Evolutionary conservation across 2,888 invertebrate genomes (phyloP).

Genomic region (Chironomus riparius): DNA sequence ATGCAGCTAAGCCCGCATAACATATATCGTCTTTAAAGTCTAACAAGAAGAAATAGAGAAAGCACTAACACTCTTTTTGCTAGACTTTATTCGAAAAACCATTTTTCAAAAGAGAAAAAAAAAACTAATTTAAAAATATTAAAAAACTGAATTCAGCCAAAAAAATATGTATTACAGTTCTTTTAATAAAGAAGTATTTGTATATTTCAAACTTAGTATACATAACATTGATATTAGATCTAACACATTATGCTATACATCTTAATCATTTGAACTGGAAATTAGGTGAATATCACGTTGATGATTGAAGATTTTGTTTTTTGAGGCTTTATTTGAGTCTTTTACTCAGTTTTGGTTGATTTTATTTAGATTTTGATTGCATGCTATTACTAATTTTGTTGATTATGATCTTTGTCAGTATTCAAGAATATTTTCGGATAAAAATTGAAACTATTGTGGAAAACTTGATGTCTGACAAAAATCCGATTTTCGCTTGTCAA

Average conservation of each 20-base stretch:
- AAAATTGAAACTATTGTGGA: too few relatives aligned
- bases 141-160: slow-evolving; percentile 8
- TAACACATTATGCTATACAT: background rate
- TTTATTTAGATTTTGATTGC: background rate
- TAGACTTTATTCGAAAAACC: slow-evolving; percentile 30
- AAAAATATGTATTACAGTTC: slow-evolving; percentile 29
- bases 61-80: slow-evolving; percentile 29
- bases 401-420: too few relatives aligned
- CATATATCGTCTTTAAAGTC: slow-evolving; percentile 39
- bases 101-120: slow-evolving; percentile 28
- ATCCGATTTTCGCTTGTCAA: too few relatives aligned
- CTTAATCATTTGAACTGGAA: background rate
- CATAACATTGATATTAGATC: background rate
- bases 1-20: slow-evolving; percentile 40
- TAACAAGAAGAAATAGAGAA: slow-evolving; percentile 29
- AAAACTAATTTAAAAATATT: slow-evolving; percentile 28
- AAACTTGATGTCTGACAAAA: too few relatives aligned
- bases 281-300: background rate
- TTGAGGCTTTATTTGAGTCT: background rate
- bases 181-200: slow-evolving; percentile 11
- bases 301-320: background rate
- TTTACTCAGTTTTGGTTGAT: background rate
- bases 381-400: background rate
- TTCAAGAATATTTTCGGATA: too few relatives aligned
- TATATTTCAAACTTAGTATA: background rate